Conservation (phyloP, 1,140 invertebrate genomes). For the Acromyrmex echinatior region DNA sequence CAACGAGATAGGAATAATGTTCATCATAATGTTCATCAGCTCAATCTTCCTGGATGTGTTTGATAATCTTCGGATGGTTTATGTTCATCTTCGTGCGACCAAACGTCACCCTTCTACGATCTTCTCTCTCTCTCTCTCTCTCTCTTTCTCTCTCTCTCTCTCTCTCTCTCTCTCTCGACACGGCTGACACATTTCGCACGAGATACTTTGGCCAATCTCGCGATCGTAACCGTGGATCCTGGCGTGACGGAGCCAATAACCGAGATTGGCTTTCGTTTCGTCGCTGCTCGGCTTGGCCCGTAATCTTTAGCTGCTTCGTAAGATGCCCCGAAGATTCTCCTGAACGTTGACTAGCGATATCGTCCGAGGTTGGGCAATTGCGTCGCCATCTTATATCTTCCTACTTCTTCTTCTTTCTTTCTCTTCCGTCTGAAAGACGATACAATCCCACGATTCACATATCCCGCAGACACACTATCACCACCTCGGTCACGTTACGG, state of each 20-base stretch:
- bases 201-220: conserved; percentile 66
- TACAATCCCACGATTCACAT: conserved; percentile 72
- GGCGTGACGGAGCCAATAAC: conserved; percentile 77
- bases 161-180: neutral
- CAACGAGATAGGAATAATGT: neutral
- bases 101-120: conserved; percentile 57
- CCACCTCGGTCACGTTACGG: conserved; percentile 74
- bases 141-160: too few relatives aligned
- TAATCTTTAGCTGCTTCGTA: conserved; percentile 63
- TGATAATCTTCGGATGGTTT: conserved; percentile 15
- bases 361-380: conserved; percentile 49
- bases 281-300: conserved; percentile 26
- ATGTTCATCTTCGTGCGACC: conserved; percentile 6
- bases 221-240: conserved; percentile 67
- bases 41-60: conserved; percentile 10
- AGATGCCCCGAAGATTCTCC: conserved; percentile 39
- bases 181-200: conserved; percentile 59
- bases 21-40: neutral
- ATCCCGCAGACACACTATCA: conserved; percentile 57
- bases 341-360: conserved; percentile 63
- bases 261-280: conserved; percentile 79
- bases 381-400: conserved; percentile 13
- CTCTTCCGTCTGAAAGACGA: conserved; percentile 42
- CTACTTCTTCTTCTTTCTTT: neutral
- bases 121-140: neutral